Percentiles rank a stretch among this genome's conserved stretches.
Conservation (phyloP, 2,113 vertebrate species). For the Bujurquina vittata region DNA sequence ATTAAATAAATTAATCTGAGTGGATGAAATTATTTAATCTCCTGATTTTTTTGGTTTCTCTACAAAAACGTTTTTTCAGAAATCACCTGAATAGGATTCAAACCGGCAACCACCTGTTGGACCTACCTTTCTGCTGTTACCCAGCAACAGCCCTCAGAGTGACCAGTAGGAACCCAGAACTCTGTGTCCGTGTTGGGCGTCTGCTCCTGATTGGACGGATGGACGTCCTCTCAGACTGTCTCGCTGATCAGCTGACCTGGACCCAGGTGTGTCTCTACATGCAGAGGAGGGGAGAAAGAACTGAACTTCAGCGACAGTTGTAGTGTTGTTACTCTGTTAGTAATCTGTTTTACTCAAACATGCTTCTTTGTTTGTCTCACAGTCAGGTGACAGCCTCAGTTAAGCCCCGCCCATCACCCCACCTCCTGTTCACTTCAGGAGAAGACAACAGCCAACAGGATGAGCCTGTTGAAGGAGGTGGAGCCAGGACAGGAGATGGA, state of each 20-base stretch:
- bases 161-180: too few relatives aligned
- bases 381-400: constrained; percentile 25
- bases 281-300: not conserved
- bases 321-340: not conserved
- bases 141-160: too few relatives aligned
- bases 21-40: too few relatives aligned
- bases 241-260: constrained; percentile 37
- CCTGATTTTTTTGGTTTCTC: too few relatives aligned
- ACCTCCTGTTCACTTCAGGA: not conserved
- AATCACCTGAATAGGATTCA: too few relatives aligned
- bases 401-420: not conserved
- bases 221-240: not conserved
- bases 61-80: too few relatives aligned
- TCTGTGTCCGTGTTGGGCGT: not conserved
- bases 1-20: not conserved
- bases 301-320: not conserved
- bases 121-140: too few relatives aligned
- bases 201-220: constrained; percentile 20
- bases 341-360: not conserved
- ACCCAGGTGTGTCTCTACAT: constrained; percentile 19
- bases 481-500: constrained; percentile 47
- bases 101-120: too few relatives aligned
- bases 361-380: not conserved
- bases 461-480: constrained; percentile 51
- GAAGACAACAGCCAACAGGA: constrained; percentile 24